Conservation (phyloP, 35 echinoderm and acorn worm genomes). For the Eucidaris tribuloides region DNA sequence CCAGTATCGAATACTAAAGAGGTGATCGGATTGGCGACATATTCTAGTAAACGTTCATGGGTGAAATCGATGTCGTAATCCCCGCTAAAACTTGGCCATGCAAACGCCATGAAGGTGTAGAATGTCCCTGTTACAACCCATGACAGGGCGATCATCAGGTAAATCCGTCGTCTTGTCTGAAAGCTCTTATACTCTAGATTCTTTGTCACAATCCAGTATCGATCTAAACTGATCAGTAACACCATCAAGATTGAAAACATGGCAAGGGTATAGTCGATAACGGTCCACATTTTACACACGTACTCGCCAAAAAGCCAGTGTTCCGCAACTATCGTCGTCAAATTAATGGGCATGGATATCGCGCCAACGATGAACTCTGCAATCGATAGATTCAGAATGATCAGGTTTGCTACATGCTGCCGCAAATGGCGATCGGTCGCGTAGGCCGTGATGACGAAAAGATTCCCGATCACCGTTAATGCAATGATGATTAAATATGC, state of each 20-base stretch:
- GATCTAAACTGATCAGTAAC: conserved; percentile 47
- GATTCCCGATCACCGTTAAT: conserved; percentile 41
- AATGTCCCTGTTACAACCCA: conserved; percentile 1
- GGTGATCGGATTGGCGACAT: not conserved
- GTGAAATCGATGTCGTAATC: not conserved
- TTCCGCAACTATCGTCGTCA: not conserved
- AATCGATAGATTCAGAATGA: conserved; percentile 40
- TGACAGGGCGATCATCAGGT: not conserved
- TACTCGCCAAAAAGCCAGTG: conserved; percentile 43
- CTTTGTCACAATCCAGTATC: conserved; percentile 43
- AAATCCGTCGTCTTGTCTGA: not conserved
- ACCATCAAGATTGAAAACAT: conserved; percentile 12
- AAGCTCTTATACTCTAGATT: conserved; percentile 3
- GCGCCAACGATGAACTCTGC: conserved; percentile 42
- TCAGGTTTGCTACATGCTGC: conserved; percentile 36
- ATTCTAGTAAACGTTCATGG: not conserved
- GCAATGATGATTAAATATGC: not conserved
- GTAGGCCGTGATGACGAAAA: conserved; percentile 31
- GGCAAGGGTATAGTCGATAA: conserved; percentile 30
- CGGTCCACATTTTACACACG: conserved; percentile 35
- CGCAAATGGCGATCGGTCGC: conserved; percentile 13
- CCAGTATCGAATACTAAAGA: not conserved
- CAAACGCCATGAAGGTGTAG: not conserved
- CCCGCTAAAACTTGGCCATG: not conserved
- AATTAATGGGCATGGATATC: conserved; percentile 24